phyloP scores from a whole-genome alignment of 2,113 vertebrate species.

The Leptobrachium leishanense region DNA sequence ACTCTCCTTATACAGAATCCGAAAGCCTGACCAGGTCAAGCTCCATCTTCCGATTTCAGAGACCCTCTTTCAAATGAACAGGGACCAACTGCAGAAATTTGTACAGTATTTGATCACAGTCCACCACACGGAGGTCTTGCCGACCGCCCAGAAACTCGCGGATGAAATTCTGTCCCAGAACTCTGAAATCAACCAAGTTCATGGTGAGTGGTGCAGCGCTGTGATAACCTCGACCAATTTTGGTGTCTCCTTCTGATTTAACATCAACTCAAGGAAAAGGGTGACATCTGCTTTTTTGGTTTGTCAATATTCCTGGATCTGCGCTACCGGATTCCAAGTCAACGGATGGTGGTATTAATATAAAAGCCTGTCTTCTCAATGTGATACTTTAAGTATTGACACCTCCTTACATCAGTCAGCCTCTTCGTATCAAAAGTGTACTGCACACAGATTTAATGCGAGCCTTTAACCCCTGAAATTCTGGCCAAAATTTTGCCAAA shows the following conservation, averaged over 20 bases:
- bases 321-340: too few species aligned
- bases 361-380: too few species aligned
- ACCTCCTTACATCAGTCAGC: too few species aligned
- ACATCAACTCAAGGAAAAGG: too few species aligned
- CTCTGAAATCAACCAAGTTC: conserved; percentile 98
- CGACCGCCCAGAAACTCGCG: conserved; percentile 95
- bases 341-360: too few species aligned
- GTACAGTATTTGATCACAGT: conserved; percentile 99
- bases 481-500: too few species aligned
- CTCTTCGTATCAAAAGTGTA: too few species aligned
- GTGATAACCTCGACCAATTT: conserved; percentile 47
- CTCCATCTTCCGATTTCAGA: conserved; percentile 98
- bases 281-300: too few species aligned
- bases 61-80: conserved; percentile 98
- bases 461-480: too few species aligned
- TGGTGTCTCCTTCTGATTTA: conserved; percentile 1
- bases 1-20: conserved; percentile 93
- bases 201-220: conserved; percentile 77
- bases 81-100: conserved; percentile 98
- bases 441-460: too few species aligned
- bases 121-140: conserved; percentile 97
- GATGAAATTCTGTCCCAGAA: conserved; percentile 98
- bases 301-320: too few species aligned
- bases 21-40: conserved; percentile 97
- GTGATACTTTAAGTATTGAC: too few species aligned